Base-by-base conservation (phyloP, 2,113 vertebrate genomes). In the Peromyscus maniculatus region DNA sequence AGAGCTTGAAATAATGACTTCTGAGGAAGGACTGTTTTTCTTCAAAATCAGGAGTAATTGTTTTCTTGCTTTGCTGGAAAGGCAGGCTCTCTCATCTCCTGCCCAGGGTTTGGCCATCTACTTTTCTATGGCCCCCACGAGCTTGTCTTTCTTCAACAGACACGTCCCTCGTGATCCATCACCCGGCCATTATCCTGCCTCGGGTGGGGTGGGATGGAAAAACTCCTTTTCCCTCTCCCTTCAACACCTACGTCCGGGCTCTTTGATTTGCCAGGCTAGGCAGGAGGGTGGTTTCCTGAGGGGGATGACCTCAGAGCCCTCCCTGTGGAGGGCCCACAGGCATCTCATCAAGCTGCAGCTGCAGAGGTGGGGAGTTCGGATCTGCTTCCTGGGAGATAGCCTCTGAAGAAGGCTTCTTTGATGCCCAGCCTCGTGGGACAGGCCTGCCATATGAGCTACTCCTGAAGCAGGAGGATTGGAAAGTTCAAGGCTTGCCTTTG, bases 221-320 rank as follows among this genome's bases (percentile, higher is more conserved):
- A 74, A 5, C 93, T 91, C 69, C 95, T 66, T 92, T 89, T 72
- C 43, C 79, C 72, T 94, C 84, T 36, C 91, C 96, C 95, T 91
- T 97, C 94, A 39, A 33, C 96, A 91, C 95, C 96, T 97, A 74
- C 93, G 79, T 43, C 55, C 26, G 7, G 94, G 94, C 66, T 66
- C 97, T 97, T 98, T 97, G 97, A 97, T 95, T 97, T 91, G 87
- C 97, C 97, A 95, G 91, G 83, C 91, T 57, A 52, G 96, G 97
- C 95, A 89, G 94, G 80, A 83, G 90, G 94, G 92, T 46, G 11
- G 79, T 79, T 97, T 97, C 96, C 71, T 19, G 96, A 0, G 26
- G 52, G 36, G 69, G 36, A n/a, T 92, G 97, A 97, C 97, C 95
- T 97, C 97, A 94, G 93, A 46, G 71, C 67, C 80, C 91, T 78